phyloP scores from a whole-genome alignment of 2,888 invertebrate species.

The Coelinius sp. region DNA sequence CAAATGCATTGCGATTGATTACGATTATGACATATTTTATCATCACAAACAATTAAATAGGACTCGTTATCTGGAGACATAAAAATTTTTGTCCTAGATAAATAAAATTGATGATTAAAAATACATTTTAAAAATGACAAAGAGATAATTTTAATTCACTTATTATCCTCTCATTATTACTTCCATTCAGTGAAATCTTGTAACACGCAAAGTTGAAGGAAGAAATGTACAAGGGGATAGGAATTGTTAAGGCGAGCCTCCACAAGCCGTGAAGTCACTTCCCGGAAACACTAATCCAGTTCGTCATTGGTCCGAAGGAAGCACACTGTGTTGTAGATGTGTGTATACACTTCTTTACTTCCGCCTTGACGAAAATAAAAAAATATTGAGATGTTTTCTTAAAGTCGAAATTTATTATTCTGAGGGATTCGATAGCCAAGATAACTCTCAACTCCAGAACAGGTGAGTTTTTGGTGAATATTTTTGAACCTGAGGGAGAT shows the following conservation, averaged over 20 bases:
- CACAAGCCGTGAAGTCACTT: slow-evolving; percentile 53
- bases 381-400: neutral
- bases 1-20: slow-evolving; percentile 12
- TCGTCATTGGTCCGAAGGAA: slow-evolving; percentile 54
- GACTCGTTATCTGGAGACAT: neutral
- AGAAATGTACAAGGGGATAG: slow-evolving; percentile 35
- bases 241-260: slow-evolving; percentile 38
- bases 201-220: slow-evolving; percentile 28
- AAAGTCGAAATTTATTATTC: neutral
- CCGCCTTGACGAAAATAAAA: slow-evolving; percentile 40
- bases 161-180: slow-evolving; percentile 40
- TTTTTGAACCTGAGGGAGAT: too few relatives aligned
- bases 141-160: slow-evolving; percentile 24
- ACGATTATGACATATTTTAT: slow-evolving; percentile 31
- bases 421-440: neutral
- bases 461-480: too few relatives aligned
- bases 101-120: neutral
- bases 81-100: neutral
- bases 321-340: slow-evolving; percentile 45
- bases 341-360: slow-evolving; percentile 42
- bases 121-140: neutral
- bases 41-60: neutral
- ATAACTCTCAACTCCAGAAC: too few relatives aligned
- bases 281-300: slow-evolving; percentile 54
- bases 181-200: slow-evolving; percentile 37